phyloP scores from a whole-genome alignment of 2,113 vertebrate species.

The Colossoma macropomum region DNA sequence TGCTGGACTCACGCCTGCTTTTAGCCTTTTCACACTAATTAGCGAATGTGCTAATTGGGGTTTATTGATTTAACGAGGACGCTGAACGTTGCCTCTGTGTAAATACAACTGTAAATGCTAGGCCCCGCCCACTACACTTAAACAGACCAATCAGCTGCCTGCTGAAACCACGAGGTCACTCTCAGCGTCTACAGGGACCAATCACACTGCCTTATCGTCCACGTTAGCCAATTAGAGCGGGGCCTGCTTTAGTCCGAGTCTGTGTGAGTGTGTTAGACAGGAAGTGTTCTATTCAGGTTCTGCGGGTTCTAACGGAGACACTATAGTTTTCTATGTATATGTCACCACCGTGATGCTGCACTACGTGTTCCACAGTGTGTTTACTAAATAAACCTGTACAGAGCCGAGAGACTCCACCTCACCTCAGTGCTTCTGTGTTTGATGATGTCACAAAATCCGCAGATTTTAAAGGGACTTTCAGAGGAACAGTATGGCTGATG shows the following conservation, averaged over 20 bases:
- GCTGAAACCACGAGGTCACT: background rate
- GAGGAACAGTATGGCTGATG: no score
- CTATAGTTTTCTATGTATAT: conserved; percentile 15
- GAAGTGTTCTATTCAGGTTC: background rate
- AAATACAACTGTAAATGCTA: conserved; percentile 30
- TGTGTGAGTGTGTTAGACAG: background rate
- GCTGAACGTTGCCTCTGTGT: conserved; percentile 35
- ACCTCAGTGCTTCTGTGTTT: no score
- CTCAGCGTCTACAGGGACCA: conserved; percentile 49
- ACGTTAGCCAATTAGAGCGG: conserved; percentile 16
- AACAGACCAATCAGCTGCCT: conserved; percentile 11
- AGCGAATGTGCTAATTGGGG: conserved; percentile 40
- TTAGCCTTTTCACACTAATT: conserved; percentile 54
- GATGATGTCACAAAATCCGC: no score
- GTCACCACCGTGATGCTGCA: conserved; percentile 14
- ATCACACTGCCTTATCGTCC: conserved; percentile 50
- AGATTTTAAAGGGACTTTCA: no score
- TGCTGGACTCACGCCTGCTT: conserved; percentile 62
- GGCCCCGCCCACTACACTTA: conserved; percentile 4
- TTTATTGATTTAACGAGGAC: conserved; percentile 55
- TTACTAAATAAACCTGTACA: conserved; percentile 43
- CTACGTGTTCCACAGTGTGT: conserved; percentile 37
- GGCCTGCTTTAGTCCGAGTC: conserved; percentile 5
- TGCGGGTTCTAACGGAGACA: background rate
- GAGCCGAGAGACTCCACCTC: no score